Conservation (phyloP, 2,888 invertebrate species). For the Pyrgus malvae region DNA sequence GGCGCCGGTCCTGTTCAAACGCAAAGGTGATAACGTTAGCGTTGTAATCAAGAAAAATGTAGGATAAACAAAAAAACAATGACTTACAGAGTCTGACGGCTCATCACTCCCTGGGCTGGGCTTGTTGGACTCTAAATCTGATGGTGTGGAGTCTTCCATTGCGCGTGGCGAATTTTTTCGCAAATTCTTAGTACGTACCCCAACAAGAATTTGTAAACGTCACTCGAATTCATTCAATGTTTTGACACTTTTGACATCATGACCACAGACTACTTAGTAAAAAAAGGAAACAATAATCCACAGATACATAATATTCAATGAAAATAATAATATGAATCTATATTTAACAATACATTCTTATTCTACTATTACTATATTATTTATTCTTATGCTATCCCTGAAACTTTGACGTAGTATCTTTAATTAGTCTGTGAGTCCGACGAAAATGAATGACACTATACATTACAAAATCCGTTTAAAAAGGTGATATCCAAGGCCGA, state of each 20-base stretch:
- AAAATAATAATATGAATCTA: no score
- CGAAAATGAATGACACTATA: no score
- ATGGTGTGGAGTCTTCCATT: conserved; percentile 72
- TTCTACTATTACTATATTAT: no score
- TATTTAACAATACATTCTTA: no score
- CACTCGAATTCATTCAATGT: conserved; percentile 66
- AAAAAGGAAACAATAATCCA: not conserved
- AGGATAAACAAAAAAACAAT: not conserved
- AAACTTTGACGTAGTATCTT: no score
- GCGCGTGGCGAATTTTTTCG: conserved; percentile 69
- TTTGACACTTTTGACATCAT: conserved; percentile 53
- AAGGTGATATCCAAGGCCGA: no score
- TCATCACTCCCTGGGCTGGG: conserved; percentile 52
- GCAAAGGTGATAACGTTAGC: conserved; percentile 1
- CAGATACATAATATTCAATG: no score
- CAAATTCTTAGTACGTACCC: conserved; percentile 44
- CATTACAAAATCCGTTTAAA: no score
- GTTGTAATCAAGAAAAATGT: not conserved
- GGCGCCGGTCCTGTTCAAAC: conserved; percentile 80
- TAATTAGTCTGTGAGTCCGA: no score
- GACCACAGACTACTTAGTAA: not conserved
- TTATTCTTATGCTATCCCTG: no score
- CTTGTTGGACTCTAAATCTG: conserved; percentile 61
- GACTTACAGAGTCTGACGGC: conserved; percentile 57
- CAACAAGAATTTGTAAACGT: conserved; percentile 78